Percentiles rank a stretch among this genome's conserved stretches.
Conservation (phyloP, 2,888 invertebrate genomes). For the Chrysopilus asiliformis region DNA sequence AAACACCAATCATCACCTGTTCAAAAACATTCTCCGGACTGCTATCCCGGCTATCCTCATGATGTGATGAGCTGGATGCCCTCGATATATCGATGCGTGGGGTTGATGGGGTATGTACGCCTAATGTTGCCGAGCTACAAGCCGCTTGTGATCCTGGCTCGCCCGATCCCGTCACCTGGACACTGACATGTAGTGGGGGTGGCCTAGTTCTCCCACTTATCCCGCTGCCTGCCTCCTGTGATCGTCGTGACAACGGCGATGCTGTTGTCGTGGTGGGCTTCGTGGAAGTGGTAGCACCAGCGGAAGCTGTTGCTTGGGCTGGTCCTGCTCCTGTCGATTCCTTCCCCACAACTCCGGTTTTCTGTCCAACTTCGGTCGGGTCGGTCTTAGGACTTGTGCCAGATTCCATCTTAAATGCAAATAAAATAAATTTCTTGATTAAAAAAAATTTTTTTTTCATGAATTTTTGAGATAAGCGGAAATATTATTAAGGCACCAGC, state of each 20-base stretch:
- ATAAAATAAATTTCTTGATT: no score
- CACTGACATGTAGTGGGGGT: conserved; percentile 27
- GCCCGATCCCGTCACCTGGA: no score
- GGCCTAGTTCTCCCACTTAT: conserved; percentile 19
- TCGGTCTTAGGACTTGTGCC: no score
- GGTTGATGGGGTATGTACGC: conserved; percentile 52
- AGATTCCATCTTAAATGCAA: no score
- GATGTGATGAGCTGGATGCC: conserved; percentile 78
- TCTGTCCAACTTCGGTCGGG: no score
- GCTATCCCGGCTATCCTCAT: conserved; percentile 66
- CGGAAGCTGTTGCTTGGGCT: conserved; percentile 6
- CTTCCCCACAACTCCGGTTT: no score
- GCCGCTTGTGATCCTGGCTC: no score
- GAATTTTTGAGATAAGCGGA: no score
- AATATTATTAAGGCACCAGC: no score
- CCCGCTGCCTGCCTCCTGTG: no score
- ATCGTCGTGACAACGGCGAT: not conserved
- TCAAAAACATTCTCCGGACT: conserved; percentile 75
- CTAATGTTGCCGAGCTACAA: conserved; percentile 22
- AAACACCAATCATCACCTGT: conserved; percentile 37
- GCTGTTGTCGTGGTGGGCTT: not conserved
- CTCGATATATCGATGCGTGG: conserved; percentile 82
- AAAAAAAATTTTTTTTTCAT: no score
- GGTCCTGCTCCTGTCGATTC: conserved; percentile 1
- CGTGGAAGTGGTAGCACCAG: conserved; percentile 10